These are phyloP conservation scores for Chrysotoxum bicinctum DNA, from an alignment of 2,888 invertebrate genomes.

Conservation along the genomic window DNA sequence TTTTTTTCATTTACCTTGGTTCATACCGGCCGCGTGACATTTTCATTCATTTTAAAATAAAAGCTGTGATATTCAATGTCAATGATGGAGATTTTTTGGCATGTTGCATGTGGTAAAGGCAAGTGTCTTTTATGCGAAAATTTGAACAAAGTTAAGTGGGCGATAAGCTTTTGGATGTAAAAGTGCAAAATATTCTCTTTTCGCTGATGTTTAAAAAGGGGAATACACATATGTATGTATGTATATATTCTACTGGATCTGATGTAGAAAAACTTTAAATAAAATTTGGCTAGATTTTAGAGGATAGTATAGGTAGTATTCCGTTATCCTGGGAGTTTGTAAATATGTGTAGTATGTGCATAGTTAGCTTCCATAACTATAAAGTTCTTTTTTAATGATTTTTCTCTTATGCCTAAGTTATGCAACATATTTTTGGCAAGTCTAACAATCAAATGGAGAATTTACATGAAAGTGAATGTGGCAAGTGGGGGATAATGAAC, in stretches of 20 bases:
- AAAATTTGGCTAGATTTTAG: not conserved
- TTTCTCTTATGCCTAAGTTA: too few relatives aligned
- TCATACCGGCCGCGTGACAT: not conserved
- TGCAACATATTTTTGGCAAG: too few relatives aligned
- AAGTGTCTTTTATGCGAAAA: not conserved
- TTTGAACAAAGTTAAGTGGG: not conserved
- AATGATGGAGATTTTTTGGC: not conserved
- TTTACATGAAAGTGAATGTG: too few relatives aligned
- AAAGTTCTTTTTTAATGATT: too few relatives aligned
- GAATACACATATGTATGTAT: too few relatives aligned
- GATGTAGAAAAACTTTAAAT: not conserved
- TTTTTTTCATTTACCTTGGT: not conserved
- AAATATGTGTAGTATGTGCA: too few relatives aligned
- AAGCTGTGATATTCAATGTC: conserved; percentile 33
- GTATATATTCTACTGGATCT: not conserved
- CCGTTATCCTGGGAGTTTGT: too few relatives aligned
- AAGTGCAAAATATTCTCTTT: not conserved
- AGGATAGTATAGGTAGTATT: not conserved
- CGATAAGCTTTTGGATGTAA: not conserved
- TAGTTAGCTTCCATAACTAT: too few relatives aligned
- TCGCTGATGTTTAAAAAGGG: not conserved
- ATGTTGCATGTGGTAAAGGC: not conserved
- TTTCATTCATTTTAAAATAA: conserved; percentile 13
- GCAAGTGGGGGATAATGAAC: too few relatives aligned
- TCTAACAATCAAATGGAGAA: too few relatives aligned